Conservation (phyloP, 2,797 vertebrate genomes). For the Pachyuromys duprasi region DNA sequence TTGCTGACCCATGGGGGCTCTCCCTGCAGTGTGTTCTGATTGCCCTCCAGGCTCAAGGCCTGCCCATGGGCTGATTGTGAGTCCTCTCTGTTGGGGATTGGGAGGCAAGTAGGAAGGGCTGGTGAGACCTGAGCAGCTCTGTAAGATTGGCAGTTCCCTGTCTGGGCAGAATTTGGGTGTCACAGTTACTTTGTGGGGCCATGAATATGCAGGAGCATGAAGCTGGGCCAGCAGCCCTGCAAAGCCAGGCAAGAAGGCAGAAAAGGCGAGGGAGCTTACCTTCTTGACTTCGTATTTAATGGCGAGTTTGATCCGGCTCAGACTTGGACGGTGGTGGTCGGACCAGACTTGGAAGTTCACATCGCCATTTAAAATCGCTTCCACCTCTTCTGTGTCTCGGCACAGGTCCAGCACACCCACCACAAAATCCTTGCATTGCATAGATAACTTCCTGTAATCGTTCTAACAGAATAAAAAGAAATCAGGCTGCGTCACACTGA, state of each 20-base stretch:
- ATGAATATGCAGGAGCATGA: slow-evolving; percentile 19
- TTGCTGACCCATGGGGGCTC: background rate
- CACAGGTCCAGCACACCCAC: slow-evolving; percentile 98
- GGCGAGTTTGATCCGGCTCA: slow-evolving; percentile 96
- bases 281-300: slow-evolving; percentile 99
- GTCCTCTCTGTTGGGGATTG: background rate
- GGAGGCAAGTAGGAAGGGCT: background rate
- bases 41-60: background rate
- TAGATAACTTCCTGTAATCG: slow-evolving; percentile 98
- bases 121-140: background rate
- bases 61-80: background rate
- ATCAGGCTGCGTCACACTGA: background rate
- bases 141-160: background rate
- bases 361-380: slow-evolving; percentile 97
- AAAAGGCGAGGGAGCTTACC: slow-evolving; percentile 85
- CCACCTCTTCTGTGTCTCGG: slow-evolving; percentile 97
- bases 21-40: background rate
- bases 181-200: background rate
- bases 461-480: slow-evolving; percentile 89
- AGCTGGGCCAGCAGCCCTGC: background rate
- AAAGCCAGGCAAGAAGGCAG: background rate
- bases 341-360: slow-evolving; percentile 92
- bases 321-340: slow-evolving; percentile 94
- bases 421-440: slow-evolving; percentile 99
- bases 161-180: background rate